Evolutionary conservation across 2,797 vertebrate species (phyloP).

Genomic region (Chromobotia macracanthus): DNA sequence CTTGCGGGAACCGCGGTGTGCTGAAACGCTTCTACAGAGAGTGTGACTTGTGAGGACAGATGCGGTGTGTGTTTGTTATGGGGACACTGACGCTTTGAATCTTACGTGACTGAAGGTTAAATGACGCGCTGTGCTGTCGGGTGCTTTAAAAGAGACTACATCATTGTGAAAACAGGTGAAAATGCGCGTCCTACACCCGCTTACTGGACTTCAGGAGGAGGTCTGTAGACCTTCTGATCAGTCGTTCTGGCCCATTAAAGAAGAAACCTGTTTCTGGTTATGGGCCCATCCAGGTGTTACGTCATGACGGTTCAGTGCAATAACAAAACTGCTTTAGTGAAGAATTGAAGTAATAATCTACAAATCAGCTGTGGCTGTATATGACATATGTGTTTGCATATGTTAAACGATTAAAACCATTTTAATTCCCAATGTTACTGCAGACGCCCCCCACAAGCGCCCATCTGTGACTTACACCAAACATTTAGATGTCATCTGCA

Average conservation of each 20-base stretch:
- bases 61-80: conserved; percentile 31
- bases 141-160: background rate
- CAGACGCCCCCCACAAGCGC: conserved; percentile 75
- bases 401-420: conserved; percentile 63
- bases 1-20: background rate
- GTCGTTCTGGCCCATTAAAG: conserved; percentile 34
- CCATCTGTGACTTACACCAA: conserved; percentile 69
- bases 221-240: conserved; percentile 15
- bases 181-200: background rate
- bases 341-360: conserved; percentile 13
- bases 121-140: background rate
- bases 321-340: background rate
- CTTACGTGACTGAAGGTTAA: background rate
- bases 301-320: background rate
- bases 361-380: conserved; percentile 18
- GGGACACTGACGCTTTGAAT: conserved; percentile 9
- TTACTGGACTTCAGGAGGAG: background rate
- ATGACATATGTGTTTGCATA: conserved; percentile 44
- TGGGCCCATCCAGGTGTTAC: conserved; percentile 20
- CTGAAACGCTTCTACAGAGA: too few relatives aligned
- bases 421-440: conserved; percentile 73
- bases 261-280: conserved; percentile 13
- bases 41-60: conserved; percentile 32
- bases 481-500: conserved; percentile 56
- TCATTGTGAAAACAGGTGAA: conserved; percentile 7